A percentile compares a stretch with the other conserved stretches of the same genome.
Evolutionary conservation across 2,113 vertebrate genomes (phyloP).

Genomic region (Oenanthe melanoleuca): DNA sequence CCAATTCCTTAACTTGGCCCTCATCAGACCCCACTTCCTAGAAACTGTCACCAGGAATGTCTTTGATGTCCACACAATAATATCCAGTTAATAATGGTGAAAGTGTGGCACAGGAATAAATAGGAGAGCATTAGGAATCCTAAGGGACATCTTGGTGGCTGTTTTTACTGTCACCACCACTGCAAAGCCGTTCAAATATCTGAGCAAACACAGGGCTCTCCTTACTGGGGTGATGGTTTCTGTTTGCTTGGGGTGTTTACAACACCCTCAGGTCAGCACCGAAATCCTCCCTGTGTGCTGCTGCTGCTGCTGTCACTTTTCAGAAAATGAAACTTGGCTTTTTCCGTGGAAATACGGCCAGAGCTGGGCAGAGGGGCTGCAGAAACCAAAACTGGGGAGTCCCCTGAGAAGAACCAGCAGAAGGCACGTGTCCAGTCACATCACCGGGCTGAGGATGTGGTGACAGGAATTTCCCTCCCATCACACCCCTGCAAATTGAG

Average conservation of each 20-base stretch:
- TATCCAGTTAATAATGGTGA: rapidly evolving
- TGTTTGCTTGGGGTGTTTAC: background rate
- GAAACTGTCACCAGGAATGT: background rate
- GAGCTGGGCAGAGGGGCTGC: background rate
- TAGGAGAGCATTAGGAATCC: background rate
- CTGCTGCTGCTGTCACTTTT: background rate
- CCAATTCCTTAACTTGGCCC: background rate
- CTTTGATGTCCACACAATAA: background rate
- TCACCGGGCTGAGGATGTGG: background rate
- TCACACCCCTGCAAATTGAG: rapidly evolving
- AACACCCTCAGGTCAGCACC: background rate
- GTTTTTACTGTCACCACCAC: background rate
- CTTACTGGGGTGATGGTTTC: background rate
- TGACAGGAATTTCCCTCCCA: background rate
- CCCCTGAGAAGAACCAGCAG: background rate
- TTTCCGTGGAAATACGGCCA: rapidly evolving
- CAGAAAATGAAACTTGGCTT: background rate
- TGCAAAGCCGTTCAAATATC: background rate
- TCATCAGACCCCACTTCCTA: background rate
- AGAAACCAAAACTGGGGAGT: too few species aligned
- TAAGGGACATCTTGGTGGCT: background rate
- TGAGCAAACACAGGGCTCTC: background rate
- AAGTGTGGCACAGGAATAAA: background rate
- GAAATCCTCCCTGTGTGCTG: background rate
- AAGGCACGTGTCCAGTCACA: background rate